Percentiles rank a stretch among this genome's conserved stretches.
These are phyloP conservation scores for Calephelis perditalis DNA, from an alignment of 2,888 invertebrate species.

Conservation along the genomic window DNA sequence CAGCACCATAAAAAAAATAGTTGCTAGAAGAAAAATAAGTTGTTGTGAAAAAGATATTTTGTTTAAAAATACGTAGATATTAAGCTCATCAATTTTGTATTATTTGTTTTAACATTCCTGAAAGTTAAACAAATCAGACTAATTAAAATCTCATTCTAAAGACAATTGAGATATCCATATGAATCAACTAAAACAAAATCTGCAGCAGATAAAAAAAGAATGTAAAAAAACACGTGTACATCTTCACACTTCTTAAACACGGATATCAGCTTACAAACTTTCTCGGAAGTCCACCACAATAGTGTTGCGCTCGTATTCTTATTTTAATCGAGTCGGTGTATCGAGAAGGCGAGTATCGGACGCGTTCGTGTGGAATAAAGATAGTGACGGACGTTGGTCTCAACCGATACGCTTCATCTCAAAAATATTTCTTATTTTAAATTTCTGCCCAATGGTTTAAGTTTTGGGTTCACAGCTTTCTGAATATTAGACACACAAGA, in stretches of 20 bases:
- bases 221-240: slow-evolving; percentile 26
- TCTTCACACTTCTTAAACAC: slow-evolving; percentile 37
- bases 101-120: too few species aligned
- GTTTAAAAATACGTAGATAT: too few species aligned
- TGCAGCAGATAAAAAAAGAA: slow-evolving; percentile 20
- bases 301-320: slow-evolving; percentile 66
- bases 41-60: too few species aligned
- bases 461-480: slow-evolving; percentile 15
- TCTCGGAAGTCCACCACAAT: slow-evolving; percentile 48
- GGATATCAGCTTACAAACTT: slow-evolving; percentile 44
- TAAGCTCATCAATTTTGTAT: too few species aligned
- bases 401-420: slow-evolving; percentile 44
- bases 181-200: slow-evolving; percentile 10
- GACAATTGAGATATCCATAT: not conserved
- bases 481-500: not conserved
- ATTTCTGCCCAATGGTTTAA: slow-evolving; percentile 43
- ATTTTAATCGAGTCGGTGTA: slow-evolving; percentile 69
- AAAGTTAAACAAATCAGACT: too few species aligned
- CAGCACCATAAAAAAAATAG: too few species aligned
- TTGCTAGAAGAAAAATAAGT: too few species aligned
- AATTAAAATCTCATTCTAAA: too few species aligned
- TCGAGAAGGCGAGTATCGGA: slow-evolving; percentile 55
- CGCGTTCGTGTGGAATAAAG: slow-evolving; percentile 69
- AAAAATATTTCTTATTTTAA: slow-evolving; percentile 65
- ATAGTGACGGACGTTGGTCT: slow-evolving; percentile 70